Evolutionary conservation across 2,797 vertebrate species (phyloP).

Genomic region (Gymnothorax javanicus): DNA sequence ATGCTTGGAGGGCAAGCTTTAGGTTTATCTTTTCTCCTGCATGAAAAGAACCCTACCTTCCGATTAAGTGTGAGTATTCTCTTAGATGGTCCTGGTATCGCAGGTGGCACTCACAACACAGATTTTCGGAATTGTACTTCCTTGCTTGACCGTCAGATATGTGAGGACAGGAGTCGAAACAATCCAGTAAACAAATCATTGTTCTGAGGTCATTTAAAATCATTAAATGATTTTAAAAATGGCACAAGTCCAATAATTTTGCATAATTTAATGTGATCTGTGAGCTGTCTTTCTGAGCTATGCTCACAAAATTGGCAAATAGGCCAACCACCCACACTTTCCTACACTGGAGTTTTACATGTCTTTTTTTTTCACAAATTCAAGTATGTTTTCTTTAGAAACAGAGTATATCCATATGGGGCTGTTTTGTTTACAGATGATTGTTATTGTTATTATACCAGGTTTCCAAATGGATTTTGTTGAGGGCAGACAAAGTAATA

Average conservation of each 20-base stretch:
- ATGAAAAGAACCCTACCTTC: too few species aligned
- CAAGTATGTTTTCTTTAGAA: conserved; percentile 4
- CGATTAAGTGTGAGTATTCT: too few species aligned
- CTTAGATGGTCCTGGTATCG: too few species aligned
- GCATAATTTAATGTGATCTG: neutral
- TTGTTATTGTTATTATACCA: too few species aligned
- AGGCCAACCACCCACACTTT: neutral
- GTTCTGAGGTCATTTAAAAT: neutral
- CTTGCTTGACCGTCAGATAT: neutral
- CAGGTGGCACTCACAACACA: too few species aligned
- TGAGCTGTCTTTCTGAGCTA: neutral
- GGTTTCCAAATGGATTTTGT: neutral
- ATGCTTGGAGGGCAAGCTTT: too few species aligned
- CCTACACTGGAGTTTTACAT: neutral
- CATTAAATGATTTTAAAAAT: neutral
- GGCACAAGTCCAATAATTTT: neutral
- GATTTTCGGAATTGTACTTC: neutral
- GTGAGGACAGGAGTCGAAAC: neutral
- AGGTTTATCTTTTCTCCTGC: too few species aligned
- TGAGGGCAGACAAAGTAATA: neutral
- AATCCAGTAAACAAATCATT: neutral
- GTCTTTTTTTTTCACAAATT: neutral
- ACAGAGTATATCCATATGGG: neutral
- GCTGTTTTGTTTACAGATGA: neutral
- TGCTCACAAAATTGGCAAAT: neutral